Base-by-base conservation (phyloP, 1,140 invertebrate genomes). In the Camponotus vicinus region DNA sequence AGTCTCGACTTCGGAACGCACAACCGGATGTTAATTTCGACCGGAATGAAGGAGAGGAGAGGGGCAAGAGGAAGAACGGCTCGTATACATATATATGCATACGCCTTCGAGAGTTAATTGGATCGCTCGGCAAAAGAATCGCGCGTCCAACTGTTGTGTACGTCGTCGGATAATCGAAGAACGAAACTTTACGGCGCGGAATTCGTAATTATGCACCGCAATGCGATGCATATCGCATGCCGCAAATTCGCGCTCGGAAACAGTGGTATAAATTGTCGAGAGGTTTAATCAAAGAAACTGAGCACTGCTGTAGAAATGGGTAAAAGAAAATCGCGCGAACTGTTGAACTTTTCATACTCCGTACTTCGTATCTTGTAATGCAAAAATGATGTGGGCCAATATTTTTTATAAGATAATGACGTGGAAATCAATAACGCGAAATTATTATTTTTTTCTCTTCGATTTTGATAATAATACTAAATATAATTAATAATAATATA, bases 41-140 rank as follows among this genome's bases (percentile, higher is more conserved):
- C 49, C 15, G 61, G 37, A 32, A 27, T 27, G 76, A 49, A 71
- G 70, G 40, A 63, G 32, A 86, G 42, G 42, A 42, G 40, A 1
- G 42, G 1, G 1, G 13, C 27, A 27, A 27, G 27, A 27, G 27
- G 27, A 0, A 27, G 27, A 1, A 27, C 27, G 27, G 27, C 27
- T 27, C 6, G 6, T 4, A 52, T 3, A 8, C 9, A 5, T 15
- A 52, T 18, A 37, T 80, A 52, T 45, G 49, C 49, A 55, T 85
- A 67, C 52, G 83, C 63, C 42, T 87, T 79, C 27, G 21, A 27
- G 87, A 89, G 85, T 90, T 90, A 89, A 90, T 90, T 90, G 78
- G 88, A 83, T 89, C 71, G 88, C 73, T 78, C 32, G n/a, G 13
- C 40, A 55, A 32, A 78, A 83, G 79, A 52, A 59, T 52, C 27